Percentiles rank a stretch among this genome's conserved stretches.
Conservation (phyloP, 1,140 invertebrate genomes). For the Monomorium pharaonis region DNA sequence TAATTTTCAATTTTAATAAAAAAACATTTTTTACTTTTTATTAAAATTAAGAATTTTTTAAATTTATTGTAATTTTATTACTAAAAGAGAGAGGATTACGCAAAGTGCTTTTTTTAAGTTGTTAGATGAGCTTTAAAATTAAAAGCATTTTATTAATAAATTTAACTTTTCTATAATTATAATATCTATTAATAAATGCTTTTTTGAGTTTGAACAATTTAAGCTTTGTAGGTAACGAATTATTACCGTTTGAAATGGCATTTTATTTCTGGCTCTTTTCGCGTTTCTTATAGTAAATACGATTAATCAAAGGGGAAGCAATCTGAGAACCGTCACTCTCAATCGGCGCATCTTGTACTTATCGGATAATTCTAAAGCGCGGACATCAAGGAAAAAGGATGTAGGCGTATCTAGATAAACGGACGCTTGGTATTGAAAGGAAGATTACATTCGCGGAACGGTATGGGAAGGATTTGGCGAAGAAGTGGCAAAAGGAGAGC, state of each 20-base stretch:
- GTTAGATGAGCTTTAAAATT: neutral
- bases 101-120: neutral
- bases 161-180: neutral
- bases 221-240: neutral
- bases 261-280: neutral
- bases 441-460: constrained; percentile 43
- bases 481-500: neutral
- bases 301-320: constrained; percentile 29
- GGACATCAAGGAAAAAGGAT: neutral
- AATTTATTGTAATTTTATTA: neutral
- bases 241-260: neutral
- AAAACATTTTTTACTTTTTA: neutral
- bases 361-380: constrained; percentile 26
- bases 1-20: neutral
- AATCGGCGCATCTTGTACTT: constrained; percentile 18
- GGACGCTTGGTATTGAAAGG: neutral
- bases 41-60: constrained; percentile 13
- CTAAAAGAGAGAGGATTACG: neutral
- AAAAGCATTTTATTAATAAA: neutral
- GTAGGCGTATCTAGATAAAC: constrained; percentile 51
- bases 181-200: neutral
- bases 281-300: neutral
- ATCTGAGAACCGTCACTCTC: constrained; percentile 12
- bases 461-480: neutral
- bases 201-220: neutral